phyloP scores from a whole-genome alignment of 2,113 vertebrate species.

The Lanius collurio region DNA sequence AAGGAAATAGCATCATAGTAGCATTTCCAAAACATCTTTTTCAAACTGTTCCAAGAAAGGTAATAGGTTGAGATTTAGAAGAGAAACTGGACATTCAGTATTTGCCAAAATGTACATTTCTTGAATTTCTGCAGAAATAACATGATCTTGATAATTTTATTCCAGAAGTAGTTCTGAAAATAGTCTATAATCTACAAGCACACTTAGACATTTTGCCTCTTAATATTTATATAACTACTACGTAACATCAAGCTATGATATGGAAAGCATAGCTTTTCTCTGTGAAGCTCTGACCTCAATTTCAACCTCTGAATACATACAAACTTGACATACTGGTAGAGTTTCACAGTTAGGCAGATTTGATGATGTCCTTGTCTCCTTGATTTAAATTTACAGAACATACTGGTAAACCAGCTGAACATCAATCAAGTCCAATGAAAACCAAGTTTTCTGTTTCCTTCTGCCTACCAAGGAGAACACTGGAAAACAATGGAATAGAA shows the following conservation, averaged over 20 bases:
- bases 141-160: background rate
- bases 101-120: background rate
- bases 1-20: background rate
- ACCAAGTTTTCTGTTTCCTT: background rate
- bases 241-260: background rate
- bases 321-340: background rate
- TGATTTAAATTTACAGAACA: slow-evolving; percentile 22
- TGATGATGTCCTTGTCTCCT: background rate
- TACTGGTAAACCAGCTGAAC: slow-evolving; percentile 10
- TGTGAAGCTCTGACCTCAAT: slow-evolving; percentile 8
- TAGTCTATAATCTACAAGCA: background rate
- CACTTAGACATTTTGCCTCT: background rate
- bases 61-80: background rate
- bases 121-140: background rate
- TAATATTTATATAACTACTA: background rate
- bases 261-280: background rate
- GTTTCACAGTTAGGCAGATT: background rate
- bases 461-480: background rate
- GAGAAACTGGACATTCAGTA: background rate
- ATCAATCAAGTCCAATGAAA: background rate
- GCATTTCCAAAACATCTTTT: background rate
- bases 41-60: background rate
- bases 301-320: background rate
- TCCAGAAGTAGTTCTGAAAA: background rate
- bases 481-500: background rate